A percentile compares a stretch with the other conserved stretches of the same genome.
Conservation (phyloP, 2,797 vertebrate genomes). For the Pipistrellus kuhlii region DNA sequence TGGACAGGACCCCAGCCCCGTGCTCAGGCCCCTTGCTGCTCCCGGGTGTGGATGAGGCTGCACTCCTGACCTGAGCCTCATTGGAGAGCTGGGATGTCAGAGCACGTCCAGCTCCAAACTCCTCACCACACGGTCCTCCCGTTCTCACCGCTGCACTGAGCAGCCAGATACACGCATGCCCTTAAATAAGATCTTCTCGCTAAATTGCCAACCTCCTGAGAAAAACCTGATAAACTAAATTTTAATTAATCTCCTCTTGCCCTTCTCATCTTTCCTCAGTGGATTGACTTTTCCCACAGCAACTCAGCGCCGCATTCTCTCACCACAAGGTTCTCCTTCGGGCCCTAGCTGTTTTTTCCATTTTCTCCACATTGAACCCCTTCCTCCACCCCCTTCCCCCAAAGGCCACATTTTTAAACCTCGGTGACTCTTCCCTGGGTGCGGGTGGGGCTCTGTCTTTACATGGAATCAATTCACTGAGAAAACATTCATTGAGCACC, state of each 20-base stretch:
- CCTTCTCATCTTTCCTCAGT: conserved; percentile 77
- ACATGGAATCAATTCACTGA: background rate
- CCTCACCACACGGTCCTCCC: too few relatives aligned
- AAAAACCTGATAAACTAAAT: conserved; percentile 82
- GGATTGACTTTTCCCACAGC: conserved; percentile 78
- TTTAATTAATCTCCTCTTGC: conserved; percentile 82
- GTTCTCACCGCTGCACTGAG: too few relatives aligned
- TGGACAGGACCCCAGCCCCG: background rate
- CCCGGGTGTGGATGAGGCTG: background rate
- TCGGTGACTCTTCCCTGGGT: background rate
- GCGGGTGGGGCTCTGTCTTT: background rate
- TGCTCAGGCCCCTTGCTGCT: background rate
- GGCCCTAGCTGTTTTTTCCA: background rate
- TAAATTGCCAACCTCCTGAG: conserved; percentile 81
- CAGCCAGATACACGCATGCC: background rate
- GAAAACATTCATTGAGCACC: background rate
- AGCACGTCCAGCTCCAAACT: too few relatives aligned
- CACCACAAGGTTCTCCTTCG: conserved; percentile 53
- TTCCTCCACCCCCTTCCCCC: accelerated
- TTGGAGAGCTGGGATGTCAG: too few relatives aligned
- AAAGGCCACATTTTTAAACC: background rate
- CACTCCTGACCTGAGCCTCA: too few relatives aligned
- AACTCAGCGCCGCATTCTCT: conserved; percentile 73
- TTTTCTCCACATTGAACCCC: background rate
- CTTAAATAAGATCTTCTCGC: conserved; percentile 79